Percentiles rank a stretch among this genome's conserved stretches.
Evolutionary conservation across 2,113 vertebrate species (phyloP).

Genomic region (Charina bottae): DNA sequence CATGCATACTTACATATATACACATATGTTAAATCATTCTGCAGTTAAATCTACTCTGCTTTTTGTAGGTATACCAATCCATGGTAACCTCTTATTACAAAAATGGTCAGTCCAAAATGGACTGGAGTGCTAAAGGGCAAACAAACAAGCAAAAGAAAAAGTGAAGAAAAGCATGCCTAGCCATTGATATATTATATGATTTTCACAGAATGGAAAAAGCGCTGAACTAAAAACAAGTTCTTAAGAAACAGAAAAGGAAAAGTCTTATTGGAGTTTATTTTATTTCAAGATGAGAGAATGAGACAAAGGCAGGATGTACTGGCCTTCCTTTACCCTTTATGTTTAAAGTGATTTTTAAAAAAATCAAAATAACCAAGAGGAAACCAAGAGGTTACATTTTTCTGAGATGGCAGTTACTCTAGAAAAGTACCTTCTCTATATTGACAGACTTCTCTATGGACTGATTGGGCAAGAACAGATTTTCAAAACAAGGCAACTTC

Average conservation of each 20-base stretch:
- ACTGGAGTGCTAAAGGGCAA: constrained; percentile 39
- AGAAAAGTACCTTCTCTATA: constrained; percentile 33
- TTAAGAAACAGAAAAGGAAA: constrained; percentile 29
- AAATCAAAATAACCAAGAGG: constrained; percentile 60
- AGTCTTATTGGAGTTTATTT: constrained; percentile 34
- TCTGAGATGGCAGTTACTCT: constrained; percentile 48
- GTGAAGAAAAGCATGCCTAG: constrained; percentile 3
- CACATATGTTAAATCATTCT: not conserved
- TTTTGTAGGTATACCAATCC: constrained; percentile 40
- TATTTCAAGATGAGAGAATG: constrained; percentile 62
- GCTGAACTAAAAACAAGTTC: constrained; percentile 28
- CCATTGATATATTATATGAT: constrained; percentile 33
- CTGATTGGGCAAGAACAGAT: not conserved
- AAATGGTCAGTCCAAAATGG: constrained; percentile 29
- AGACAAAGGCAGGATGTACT: constrained; percentile 77
- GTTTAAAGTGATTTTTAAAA: constrained; percentile 29
- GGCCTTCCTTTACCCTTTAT: constrained; percentile 72
- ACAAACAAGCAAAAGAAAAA: constrained; percentile 49
- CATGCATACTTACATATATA: not conserved
- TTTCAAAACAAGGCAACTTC: constrained; percentile 13
- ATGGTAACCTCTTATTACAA: constrained; percentile 11
- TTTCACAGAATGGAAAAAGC: not conserved
- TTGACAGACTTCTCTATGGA: not conserved
- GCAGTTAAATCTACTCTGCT: constrained; percentile 28
- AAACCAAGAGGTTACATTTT: constrained; percentile 47